These are phyloP conservation scores for Agapornis canus DNA, from an alignment of 2,797 vertebrate genomes.

Conservation along the genomic window DNA sequence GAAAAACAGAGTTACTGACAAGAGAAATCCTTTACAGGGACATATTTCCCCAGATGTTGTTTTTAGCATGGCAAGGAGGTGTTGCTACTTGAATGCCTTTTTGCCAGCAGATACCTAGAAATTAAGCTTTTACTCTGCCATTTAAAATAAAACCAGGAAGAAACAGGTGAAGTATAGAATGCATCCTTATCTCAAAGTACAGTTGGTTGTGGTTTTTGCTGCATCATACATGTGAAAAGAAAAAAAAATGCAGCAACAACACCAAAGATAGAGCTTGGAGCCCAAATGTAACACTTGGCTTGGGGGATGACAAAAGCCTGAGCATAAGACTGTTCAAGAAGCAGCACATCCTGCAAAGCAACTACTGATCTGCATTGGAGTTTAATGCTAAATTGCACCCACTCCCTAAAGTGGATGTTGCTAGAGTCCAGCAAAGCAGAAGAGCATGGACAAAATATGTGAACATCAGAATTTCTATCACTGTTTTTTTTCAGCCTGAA, in stretches of 20 bases:
- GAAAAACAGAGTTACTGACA: not conserved
- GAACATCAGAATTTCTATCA: not conserved
- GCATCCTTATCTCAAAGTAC: not conserved
- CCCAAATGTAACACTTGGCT: not conserved
- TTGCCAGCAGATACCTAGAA: not conserved
- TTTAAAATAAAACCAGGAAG: not conserved
- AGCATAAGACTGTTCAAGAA: not conserved
- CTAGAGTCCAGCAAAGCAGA: not conserved
- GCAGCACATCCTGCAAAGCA: not conserved
- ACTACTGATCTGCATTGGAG: not conserved
- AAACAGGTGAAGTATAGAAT: not conserved
- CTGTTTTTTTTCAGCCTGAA: not conserved
- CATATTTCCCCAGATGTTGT: not conserved
- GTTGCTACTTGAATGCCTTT: not conserved
- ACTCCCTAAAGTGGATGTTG: not conserved
- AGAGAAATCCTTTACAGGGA: not conserved
- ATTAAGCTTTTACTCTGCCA: not conserved
- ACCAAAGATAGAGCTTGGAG: not conserved
- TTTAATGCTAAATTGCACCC: not conserved
- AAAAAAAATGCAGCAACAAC: not conserved
- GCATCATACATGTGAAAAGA: rapidly evolving
- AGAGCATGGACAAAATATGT: not conserved
- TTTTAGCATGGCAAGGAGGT: not conserved
- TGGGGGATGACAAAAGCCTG: not conserved
- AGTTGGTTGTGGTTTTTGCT: not conserved